Base-by-base conservation (phyloP, 2,888 invertebrate species). In the Amphimallon solstitiale region DNA sequence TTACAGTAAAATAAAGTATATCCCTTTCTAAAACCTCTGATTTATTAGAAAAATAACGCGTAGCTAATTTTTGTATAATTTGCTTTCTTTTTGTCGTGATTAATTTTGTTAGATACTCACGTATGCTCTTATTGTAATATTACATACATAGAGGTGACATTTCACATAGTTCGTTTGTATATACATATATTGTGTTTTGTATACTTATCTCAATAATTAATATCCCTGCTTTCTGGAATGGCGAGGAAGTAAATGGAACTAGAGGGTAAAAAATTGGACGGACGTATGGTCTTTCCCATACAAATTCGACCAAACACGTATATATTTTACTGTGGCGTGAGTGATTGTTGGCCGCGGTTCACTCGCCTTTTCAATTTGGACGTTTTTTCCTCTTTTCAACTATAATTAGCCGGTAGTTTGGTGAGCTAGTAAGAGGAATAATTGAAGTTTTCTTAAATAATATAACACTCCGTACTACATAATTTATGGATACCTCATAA, bases 161-260 rank as follows among this genome's bases (percentile, higher is more conserved):
- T n/a, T n/a, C n/a, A n/a, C n/a, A n/a, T n/a, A n/a, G n/a, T 12
- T 37, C 12, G 37, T 37, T 37, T 49, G 49, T 14, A 23, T 52
- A 23, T 14, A 17, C 15, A 10, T 51, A 52, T 35, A 37, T 52
- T n/a, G 15, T 52, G 52, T 37, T 37, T 37, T 37, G 52, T 37
- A 52, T 52, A 35, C 17, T 52, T 52, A 52, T 52, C 52, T 37
- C 37, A 52, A 52, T 52, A 52, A 52, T 52, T 52, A 37, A 52
- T 37, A n/a, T 43, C 17, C 43, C 43, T 9, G 19, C 37, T 37
- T 52, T 35, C 35, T 37, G 37, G 52, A 52, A 52, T 12, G 17
- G 52, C 17, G 52, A 52, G 37, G 35, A 52, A 52, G 35, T 52
- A 52, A 35, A 52, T 52, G 17, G 52, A 52, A 37, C 37, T 52